A percentile compares a stretch with the other conserved stretches of the same genome.
phyloP scores from a whole-genome alignment of 2,888 invertebrate genomes.

The Zhuqinia jingwanae region DNA sequence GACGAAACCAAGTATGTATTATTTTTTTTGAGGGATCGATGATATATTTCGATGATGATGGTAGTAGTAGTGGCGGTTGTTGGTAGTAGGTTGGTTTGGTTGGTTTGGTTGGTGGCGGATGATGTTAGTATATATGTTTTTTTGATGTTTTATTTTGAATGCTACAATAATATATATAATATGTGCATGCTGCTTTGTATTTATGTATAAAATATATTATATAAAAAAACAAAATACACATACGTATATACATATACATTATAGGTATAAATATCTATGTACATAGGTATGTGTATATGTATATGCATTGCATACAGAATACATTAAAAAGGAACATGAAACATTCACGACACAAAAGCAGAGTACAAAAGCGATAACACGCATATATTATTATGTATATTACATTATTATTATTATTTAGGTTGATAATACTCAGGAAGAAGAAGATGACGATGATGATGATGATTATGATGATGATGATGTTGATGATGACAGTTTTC shows the following conservation, averaged over 20 bases:
- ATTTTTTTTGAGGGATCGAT: too few relatives aligned
- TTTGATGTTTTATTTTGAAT: not conserved
- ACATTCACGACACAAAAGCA: slow-evolving; percentile 52
- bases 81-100: not conserved
- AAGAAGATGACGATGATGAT: not conserved
- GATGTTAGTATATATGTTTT: too few relatives aligned
- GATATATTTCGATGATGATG: not conserved
- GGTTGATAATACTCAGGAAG: slow-evolving; percentile 2
- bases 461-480: slow-evolving; percentile 4
- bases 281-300: too few relatives aligned
- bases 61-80: not conserved
- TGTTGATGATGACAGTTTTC: slow-evolving; percentile 25
- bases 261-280: too few relatives aligned
- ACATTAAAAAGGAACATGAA: slow-evolving; percentile 38
- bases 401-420: slow-evolving; percentile 28
- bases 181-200: not conserved
- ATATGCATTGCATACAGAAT: not conserved
- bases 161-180: not conserved
- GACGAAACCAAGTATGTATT: too few relatives aligned
- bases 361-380: slow-evolving; percentile 49
- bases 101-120: too few relatives aligned
- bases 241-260: too few relatives aligned
- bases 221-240: not conserved
- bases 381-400: too few relatives aligned
- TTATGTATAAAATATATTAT: not conserved